Evolutionary conservation across 2,888 invertebrate genomes (phyloP).

Genomic region (Pristionchus arcanus): DNA sequence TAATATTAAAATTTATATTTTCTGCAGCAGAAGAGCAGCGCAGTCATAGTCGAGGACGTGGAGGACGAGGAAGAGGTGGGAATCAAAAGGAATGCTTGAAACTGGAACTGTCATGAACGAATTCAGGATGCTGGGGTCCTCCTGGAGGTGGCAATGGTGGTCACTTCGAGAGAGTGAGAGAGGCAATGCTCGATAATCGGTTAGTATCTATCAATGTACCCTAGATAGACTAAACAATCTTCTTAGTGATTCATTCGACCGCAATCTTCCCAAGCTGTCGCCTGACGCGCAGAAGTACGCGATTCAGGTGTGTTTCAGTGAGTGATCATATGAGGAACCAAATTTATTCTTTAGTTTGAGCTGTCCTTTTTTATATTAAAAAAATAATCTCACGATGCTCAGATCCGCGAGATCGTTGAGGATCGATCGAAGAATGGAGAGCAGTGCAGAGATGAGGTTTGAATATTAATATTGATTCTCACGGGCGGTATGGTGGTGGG

Average conservation of each 20-base stretch:
- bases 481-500: no score
- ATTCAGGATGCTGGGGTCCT: not conserved
- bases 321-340: not conserved
- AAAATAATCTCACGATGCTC: not conserved
- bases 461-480: not conserved
- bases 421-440: constrained; percentile 36
- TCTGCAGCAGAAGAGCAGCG: constrained; percentile 16
- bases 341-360: not conserved
- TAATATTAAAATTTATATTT: not conserved
- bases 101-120: not conserved
- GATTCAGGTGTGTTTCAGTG: not conserved
- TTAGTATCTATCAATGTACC: not conserved
- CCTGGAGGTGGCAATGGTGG: not conserved
- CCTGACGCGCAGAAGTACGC: constrained; percentile 53
- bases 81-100: not conserved
- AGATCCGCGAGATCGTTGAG: constrained; percentile 39
- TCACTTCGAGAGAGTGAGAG: constrained; percentile 41
- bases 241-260: constrained; percentile 22
- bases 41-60: not conserved
- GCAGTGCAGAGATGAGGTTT: not conserved
- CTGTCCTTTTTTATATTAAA: no score
- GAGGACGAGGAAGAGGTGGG: not conserved
- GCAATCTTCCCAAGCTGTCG: not conserved
- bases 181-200: constrained; percentile 11
- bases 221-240: not conserved